These are phyloP conservation scores for Magallana gigas DNA, from an alignment of 1,140 invertebrate genomes.

Conservation along the genomic window DNA sequence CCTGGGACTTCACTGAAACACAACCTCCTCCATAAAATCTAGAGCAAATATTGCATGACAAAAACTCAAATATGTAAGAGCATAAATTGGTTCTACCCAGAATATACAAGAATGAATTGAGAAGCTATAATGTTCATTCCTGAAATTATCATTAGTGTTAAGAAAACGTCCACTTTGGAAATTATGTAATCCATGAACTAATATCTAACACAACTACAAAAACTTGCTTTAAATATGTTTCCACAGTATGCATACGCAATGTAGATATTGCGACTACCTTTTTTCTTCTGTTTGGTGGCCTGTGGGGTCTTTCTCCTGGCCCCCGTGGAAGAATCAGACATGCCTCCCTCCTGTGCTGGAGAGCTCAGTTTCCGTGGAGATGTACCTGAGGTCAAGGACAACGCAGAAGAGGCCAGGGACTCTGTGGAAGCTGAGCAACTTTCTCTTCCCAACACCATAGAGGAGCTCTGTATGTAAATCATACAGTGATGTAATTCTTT, in stretches of 20 bases:
- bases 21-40: neutral
- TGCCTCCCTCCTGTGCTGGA: neutral
- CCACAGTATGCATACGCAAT: neutral
- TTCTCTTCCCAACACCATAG: neutral
- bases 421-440: neutral
- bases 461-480: neutral
- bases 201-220: no score
- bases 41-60: no score
- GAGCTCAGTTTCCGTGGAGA: slow-evolving; percentile 13
- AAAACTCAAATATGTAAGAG: no score
- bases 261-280: neutral
- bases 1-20: slow-evolving; percentile 35
- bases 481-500: neutral
- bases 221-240: no score
- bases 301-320: neutral
- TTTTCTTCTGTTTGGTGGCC: neutral
- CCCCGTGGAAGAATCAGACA: neutral
- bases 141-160: no score
- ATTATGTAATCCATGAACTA: no score
- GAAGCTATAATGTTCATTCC: no score
- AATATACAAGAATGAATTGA: no score
- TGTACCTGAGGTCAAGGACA: slow-evolving; percentile 5
- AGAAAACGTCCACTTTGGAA: no score
- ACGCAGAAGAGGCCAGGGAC: neutral
- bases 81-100: no score